Conservation (phyloP, 2,888 invertebrate species). For the Cheilosia scutellata region DNA sequence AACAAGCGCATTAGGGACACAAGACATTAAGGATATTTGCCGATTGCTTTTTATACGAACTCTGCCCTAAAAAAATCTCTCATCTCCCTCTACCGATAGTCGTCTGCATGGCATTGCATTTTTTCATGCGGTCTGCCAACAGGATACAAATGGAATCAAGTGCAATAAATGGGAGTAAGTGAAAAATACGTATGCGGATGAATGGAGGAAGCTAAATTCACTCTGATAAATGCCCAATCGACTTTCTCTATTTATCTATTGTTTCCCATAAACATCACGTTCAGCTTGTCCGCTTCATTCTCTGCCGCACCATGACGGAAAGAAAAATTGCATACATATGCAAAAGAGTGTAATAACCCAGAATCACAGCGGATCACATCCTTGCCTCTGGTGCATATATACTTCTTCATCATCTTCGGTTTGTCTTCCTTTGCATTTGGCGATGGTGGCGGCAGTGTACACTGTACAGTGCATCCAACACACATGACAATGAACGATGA, state of each 20-base stretch:
- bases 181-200: background rate
- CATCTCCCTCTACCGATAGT: background rate
- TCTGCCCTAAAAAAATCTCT: slow-evolving; percentile 35
- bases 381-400: background rate
- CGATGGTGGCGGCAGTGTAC: background rate
- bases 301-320: background rate
- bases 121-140: slow-evolving; percentile 55
- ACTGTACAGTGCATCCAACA: slow-evolving; percentile 22
- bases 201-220: slow-evolving; percentile 1
- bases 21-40: slow-evolving; percentile 67
- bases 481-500: slow-evolving; percentile 55
- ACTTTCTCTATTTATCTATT: slow-evolving; percentile 20
- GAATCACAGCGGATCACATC: slow-evolving; percentile 28
- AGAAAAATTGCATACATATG: slow-evolving; percentile 51
- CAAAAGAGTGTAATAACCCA: slow-evolving; percentile 65
- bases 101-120: slow-evolving; percentile 42
- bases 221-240: slow-evolving; percentile 60
- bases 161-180: slow-evolving; percentile 47
- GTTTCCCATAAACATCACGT: slow-evolving; percentile 13
- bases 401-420: slow-evolving; percentile 25
- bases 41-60: slow-evolving; percentile 59
- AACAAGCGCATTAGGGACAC: slow-evolving; percentile 69
- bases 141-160: slow-evolving; percentile 58
- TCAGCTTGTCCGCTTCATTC: slow-evolving; percentile 23
- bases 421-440: slow-evolving; percentile 8